phyloP scores from a whole-genome alignment of 2,888 invertebrate species.

The Patella caerulea region DNA sequence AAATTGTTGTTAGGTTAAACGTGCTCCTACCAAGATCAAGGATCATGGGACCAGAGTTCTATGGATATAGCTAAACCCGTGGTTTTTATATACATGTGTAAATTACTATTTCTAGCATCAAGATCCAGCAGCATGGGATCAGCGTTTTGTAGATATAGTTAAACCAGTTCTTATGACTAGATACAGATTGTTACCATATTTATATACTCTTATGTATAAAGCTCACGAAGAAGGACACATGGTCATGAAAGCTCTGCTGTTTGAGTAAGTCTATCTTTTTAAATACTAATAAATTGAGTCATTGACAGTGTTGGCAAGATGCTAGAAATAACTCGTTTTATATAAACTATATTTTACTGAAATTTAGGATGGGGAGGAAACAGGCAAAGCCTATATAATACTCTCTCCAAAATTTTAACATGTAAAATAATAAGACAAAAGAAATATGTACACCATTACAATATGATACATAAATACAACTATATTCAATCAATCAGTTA shows the following conservation, averaged over 20 bases:
- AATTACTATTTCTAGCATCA: conserved; percentile 51
- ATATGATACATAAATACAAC: no score
- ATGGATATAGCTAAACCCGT: background rate
- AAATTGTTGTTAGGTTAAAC: background rate
- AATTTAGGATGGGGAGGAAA: no score
- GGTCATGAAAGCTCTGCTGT: conserved; percentile 69
- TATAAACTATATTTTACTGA: no score
- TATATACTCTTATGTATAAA: conserved; percentile 71
- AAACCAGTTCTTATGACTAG: conserved; percentile 58
- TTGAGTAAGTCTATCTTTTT: conserved; percentile 59
- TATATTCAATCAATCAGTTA: no score
- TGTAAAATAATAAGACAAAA: no score
- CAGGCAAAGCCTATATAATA: no score
- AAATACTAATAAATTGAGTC: background rate
- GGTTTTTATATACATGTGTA: no score
- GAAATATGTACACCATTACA: no score
- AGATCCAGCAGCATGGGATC: conserved; percentile 62
- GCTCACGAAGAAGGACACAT: conserved; percentile 67
- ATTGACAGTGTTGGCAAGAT: no score
- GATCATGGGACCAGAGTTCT: background rate
- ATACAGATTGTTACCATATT: conserved; percentile 71
- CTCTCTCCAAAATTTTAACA: no score
- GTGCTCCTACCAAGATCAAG: conserved; percentile 58
- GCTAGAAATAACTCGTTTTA: no score
- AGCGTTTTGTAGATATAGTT: conserved; percentile 41